Base-by-base conservation (phyloP, 2,113 vertebrate species). In the Vulpes ferrilata region DNA sequence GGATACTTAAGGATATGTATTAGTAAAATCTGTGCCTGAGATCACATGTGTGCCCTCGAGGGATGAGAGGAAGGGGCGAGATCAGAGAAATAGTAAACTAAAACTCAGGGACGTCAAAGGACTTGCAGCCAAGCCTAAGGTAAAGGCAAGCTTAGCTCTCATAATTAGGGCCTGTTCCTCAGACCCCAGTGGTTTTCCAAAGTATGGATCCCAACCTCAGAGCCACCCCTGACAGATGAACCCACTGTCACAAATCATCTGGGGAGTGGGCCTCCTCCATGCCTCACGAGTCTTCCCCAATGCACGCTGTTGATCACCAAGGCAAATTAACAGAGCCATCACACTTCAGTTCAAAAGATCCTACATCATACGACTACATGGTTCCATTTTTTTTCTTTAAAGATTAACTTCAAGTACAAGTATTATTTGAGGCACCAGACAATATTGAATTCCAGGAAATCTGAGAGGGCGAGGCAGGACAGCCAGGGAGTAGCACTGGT, bases 371-470 rank as follows among this genome's bases (percentile, higher is more conserved):
- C 1, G 1, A 69, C n/a, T 91, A 51, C n/a, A 57, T 0, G 1
- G 78, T 60, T 79, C 48, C 8, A 3, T 64, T 78, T 86, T 67
- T 67, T 60, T 7, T 48, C 51, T 64, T 92, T 48, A 92, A 96
- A 95, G 95, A 93, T 80, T 11, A 90, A 96, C 67, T 93, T 97
- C 95, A 96, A 93, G 81, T 87, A 87, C 0, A 97, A 88, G 76
- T 23, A 85, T 78, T 98, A 97, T 98, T 98, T 97, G 98, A 97
- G 2, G 94, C 94, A 90, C 79, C 95, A 96, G 92, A 96, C 97
- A 95, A 98, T 82, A 94, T 2, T 98, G 96, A 98, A 98, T 95
- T 97, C 93, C 97, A 98, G 98, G 98, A 99, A 98, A 98, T 98
- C 91, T 94, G 96, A 93, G 96, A 98, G 98, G 97, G 93, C 3